Conservation (phyloP, 1,140 invertebrate genomes). For the Bathynomus jamesi region DNA sequence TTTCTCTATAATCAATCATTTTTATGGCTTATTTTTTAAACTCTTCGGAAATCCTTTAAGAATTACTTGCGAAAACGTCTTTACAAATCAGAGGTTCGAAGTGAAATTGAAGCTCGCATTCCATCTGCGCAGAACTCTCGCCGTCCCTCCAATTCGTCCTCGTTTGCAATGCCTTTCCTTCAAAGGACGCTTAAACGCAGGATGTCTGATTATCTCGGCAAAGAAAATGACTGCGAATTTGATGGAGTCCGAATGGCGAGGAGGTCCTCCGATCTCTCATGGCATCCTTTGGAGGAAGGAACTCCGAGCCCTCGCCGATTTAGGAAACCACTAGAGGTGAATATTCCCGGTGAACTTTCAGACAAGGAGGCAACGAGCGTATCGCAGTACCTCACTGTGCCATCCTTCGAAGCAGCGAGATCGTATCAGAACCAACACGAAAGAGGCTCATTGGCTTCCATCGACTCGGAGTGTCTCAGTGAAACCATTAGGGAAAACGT, state of each 20-base stretch:
- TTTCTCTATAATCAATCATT: conserved; percentile 55
- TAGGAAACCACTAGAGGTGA: conserved; percentile 23
- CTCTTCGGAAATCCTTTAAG: conserved; percentile 56
- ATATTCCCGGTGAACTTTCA: conserved; percentile 4
- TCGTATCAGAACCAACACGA: conserved; percentile 17
- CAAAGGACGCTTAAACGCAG: conserved; percentile 31
- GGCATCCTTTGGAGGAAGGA: conserved; percentile 35
- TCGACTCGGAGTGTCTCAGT: conserved; percentile 18
- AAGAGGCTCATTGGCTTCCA: conserved; percentile 23
- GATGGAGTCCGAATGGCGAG: conserved; percentile 19
- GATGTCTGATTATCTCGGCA: conserved; percentile 40
- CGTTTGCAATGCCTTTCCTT: conserved; percentile 26
- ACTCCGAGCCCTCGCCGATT: conserved; percentile 28
- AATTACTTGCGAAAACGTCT: conserved; percentile 73
- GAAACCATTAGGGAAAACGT: conserved; percentile 1
- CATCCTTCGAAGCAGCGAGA: conserved; percentile 32
- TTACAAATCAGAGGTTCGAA: conserved; percentile 65
- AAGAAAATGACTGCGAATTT: background rate
- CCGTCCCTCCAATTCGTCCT: conserved; percentile 31
- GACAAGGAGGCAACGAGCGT: conserved; percentile 20
- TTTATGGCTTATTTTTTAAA: conserved; percentile 63
- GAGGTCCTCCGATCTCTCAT: conserved; percentile 34
- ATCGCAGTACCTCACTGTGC: conserved; percentile 35
- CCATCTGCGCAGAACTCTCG: conserved; percentile 44
- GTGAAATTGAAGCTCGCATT: conserved; percentile 56